A percentile compares a stretch with the other conserved stretches of the same genome.
These are phyloP conservation scores for Macropis europaea DNA, from an alignment of 2,888 invertebrate genomes.

Conservation along the genomic window DNA sequence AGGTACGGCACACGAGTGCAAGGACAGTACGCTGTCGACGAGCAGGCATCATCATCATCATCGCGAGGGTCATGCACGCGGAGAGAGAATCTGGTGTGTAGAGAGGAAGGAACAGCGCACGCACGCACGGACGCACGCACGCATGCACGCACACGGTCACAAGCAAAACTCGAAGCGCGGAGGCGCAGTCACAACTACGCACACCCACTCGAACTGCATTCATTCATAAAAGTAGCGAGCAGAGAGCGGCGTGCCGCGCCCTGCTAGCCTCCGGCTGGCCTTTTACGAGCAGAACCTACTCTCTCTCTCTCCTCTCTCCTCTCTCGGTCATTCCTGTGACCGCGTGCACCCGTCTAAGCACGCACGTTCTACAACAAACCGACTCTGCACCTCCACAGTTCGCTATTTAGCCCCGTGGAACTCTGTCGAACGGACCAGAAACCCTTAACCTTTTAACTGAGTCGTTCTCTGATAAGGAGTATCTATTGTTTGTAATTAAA, in stretches of 20 bases:
- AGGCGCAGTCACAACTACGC: slow-evolving; percentile 66
- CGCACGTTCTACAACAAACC: background rate
- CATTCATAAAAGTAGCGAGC: slow-evolving; percentile 74
- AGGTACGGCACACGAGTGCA: background rate
- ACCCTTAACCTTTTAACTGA: too few relatives aligned
- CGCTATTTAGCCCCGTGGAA: too few relatives aligned
- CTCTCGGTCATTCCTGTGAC: background rate
- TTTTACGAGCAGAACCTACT: slow-evolving; percentile 53
- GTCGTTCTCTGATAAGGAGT: too few relatives aligned
- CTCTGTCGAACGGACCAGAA: too few relatives aligned
- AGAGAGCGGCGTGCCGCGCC: slow-evolving; percentile 44
- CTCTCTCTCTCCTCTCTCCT: background rate
- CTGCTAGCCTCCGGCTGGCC: slow-evolving; percentile 56
- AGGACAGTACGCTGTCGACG: slow-evolving; percentile 13
- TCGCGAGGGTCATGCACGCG: background rate
- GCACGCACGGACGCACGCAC: slow-evolving; percentile 6
- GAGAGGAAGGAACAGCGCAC: background rate
- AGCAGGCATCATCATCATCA: slow-evolving; percentile 26
- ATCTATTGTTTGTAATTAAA: too few relatives aligned
- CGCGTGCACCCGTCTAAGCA: slow-evolving; percentile 6
- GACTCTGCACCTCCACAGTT: background rate
- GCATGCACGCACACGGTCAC: slow-evolving; percentile 20
- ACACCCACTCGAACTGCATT: slow-evolving; percentile 75
- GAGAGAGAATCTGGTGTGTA: too few relatives aligned
- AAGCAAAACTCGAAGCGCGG: slow-evolving; percentile 37